These are phyloP conservation scores for Petrocephalus schoutedeni DNA, from an alignment of 2,797 vertebrate species.

Conservation along the genomic window DNA sequence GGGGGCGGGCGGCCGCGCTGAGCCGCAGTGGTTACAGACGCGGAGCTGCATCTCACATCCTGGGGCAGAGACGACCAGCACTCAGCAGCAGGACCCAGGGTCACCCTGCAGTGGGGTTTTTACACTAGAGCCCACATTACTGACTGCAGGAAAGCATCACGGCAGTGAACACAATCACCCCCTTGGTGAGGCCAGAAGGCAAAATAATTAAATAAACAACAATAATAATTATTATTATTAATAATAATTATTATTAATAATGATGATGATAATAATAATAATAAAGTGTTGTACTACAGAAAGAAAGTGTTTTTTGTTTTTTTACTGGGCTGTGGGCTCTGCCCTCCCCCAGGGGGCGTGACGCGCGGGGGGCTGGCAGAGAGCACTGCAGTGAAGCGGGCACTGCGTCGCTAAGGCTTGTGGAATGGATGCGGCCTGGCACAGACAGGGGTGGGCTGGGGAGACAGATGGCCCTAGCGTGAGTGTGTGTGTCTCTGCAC, in stretches of 20 bases:
- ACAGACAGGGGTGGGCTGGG: not conserved
- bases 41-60: not conserved
- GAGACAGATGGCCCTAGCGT: slow-evolving; percentile 8
- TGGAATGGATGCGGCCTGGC: not conserved
- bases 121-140: not conserved
- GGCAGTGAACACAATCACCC: not conserved
- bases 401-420: not conserved
- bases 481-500: not conserved
- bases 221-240: no score
- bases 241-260: no score
- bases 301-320: not conserved
- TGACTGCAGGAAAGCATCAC: not conserved
- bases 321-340: not conserved
- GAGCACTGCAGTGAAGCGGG: not conserved
- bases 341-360: not conserved
- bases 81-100: not conserved
- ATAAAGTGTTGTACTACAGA: not conserved
- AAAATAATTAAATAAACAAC: not conserved
- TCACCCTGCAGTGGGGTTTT: not conserved
- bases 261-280: no score
- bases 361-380: not conserved
- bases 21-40: not conserved
- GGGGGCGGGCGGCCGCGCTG: not conserved
- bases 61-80: no score
- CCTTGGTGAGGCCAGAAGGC: not conserved